Evolutionary conservation across 2,888 invertebrate genomes (phyloP).

Genomic region (Shargacucullia verbasci): DNA sequence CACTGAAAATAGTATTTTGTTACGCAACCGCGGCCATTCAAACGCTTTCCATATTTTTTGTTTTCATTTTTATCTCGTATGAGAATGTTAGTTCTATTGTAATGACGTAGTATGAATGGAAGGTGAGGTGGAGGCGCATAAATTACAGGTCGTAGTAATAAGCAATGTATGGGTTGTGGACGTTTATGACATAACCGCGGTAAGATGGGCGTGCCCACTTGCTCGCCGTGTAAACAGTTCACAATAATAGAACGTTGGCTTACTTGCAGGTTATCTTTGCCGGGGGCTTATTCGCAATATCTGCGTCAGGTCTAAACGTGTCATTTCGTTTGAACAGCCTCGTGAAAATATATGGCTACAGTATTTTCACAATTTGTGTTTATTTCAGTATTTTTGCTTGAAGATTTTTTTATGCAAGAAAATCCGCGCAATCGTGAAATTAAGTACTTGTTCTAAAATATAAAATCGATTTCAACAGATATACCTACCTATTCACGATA

Average conservation of each 20-base stretch:
- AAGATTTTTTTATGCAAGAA: too few relatives aligned
- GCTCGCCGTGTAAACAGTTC: constrained; percentile 19
- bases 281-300: constrained; percentile 10
- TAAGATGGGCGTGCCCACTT: constrained; percentile 39
- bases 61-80: constrained; percentile 39
- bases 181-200: constrained; percentile 24
- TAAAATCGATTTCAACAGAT: too few relatives aligned
- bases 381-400: too few relatives aligned
- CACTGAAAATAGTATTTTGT: constrained; percentile 71
- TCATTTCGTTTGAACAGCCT: constrained; percentile 5
- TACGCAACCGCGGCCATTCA: constrained; percentile 58
- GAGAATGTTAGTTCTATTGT: constrained; percentile 19
- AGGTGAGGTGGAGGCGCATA: constrained; percentile 9
- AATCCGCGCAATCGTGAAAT: too few relatives aligned
- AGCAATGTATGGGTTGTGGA: constrained; percentile 9
- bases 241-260: constrained; percentile 29
- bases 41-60: constrained; percentile 44
- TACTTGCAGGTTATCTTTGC: constrained; percentile 12
- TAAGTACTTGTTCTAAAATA: too few relatives aligned
- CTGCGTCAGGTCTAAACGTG: constrained; percentile 3
- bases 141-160: constrained; percentile 32
- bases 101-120: constrained; percentile 39
- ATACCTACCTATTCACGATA: too few relatives aligned
- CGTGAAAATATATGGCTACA: constrained; percentile 8
- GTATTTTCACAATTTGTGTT: too few relatives aligned